Evolutionary conservation across 2,113 vertebrate species (phyloP).

Genomic region (Cyprinodon variegatus): DNA sequence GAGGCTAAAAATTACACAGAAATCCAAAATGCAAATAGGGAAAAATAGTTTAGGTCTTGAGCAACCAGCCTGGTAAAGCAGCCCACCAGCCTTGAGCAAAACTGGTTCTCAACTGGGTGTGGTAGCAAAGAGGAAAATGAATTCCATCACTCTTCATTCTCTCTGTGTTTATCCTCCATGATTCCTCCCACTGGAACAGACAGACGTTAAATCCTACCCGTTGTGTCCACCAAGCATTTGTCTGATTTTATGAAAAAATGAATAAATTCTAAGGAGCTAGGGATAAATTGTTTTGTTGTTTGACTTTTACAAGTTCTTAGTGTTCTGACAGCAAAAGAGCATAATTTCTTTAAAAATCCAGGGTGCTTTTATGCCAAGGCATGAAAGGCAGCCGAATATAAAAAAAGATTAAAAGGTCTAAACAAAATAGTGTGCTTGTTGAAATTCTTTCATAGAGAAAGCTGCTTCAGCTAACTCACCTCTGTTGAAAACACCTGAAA

Average conservation of each 20-base stretch:
- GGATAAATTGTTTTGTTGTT: slow-evolving; percentile 29
- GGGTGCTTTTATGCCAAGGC: slow-evolving; percentile 46
- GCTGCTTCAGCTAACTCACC: slow-evolving; percentile 52
- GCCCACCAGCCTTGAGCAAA: slow-evolving; percentile 40
- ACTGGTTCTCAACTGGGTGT: slow-evolving; percentile 35
- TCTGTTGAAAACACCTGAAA: slow-evolving; percentile 35
- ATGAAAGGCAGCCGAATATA: slow-evolving; percentile 42
- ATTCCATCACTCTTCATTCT: slow-evolving; percentile 55
- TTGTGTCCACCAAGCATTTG: slow-evolving; percentile 14
- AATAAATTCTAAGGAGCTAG: neutral
- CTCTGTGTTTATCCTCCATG: slow-evolving; percentile 45
- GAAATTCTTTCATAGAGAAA: slow-evolving; percentile 48
- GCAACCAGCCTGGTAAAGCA: slow-evolving; percentile 49
- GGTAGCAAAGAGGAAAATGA: slow-evolving; percentile 16
- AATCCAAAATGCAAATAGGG: slow-evolving; percentile 47
- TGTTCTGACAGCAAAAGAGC: slow-evolving; percentile 48
- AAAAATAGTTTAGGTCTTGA: neutral
- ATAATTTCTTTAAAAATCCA: slow-evolving; percentile 34
- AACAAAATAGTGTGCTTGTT: slow-evolving; percentile 48
- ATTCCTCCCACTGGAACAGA: slow-evolving; percentile 6
- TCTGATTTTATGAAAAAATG: neutral
- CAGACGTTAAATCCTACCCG: slow-evolving; percentile 25
- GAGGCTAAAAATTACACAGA: slow-evolving; percentile 44
- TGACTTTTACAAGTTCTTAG: slow-evolving; percentile 49
- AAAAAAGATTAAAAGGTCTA: slow-evolving; percentile 42